Conservation (phyloP, 1,140 invertebrate species). For the Ceratosolen solmsi region DNA sequence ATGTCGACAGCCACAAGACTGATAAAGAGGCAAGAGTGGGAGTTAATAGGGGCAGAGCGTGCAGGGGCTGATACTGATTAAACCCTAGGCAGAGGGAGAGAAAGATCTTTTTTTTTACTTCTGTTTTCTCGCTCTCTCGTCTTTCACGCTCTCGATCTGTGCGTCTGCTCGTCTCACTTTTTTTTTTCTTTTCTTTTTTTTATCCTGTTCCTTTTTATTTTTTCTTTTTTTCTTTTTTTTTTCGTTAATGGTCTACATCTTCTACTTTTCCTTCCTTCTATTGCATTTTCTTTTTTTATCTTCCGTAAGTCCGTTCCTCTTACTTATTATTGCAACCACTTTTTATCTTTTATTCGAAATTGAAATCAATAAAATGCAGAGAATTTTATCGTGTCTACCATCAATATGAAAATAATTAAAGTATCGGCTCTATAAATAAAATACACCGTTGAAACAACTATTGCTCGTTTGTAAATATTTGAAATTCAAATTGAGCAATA, state of each 20-base stretch:
- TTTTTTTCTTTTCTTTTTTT: no score
- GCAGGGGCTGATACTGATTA: conserved; percentile 65
- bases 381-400: not conserved
- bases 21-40: conserved; percentile 50
- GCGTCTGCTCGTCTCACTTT: not conserved
- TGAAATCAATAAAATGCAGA: not conserved
- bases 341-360: not conserved
- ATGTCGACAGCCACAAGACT: conserved; percentile 48
- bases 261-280: conserved; percentile 10
- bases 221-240: no score
- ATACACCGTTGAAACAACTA: no score
- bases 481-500: no score
- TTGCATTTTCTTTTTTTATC: not conserved
- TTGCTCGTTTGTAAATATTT: no score
- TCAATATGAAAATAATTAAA: not conserved
- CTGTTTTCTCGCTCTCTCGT: conserved; percentile 11
- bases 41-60: conserved; percentile 43
- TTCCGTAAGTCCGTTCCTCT: not conserved
- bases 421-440: no score
- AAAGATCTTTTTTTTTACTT: conserved; percentile 33
- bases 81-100: conserved; percentile 51
- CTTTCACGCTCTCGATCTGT: not conserved
- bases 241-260: not conserved
- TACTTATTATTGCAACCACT: not conserved
- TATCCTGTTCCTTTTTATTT: no score